Conservation (phyloP, 2,888 invertebrate genomes). For the Plutella xylostella region DNA sequence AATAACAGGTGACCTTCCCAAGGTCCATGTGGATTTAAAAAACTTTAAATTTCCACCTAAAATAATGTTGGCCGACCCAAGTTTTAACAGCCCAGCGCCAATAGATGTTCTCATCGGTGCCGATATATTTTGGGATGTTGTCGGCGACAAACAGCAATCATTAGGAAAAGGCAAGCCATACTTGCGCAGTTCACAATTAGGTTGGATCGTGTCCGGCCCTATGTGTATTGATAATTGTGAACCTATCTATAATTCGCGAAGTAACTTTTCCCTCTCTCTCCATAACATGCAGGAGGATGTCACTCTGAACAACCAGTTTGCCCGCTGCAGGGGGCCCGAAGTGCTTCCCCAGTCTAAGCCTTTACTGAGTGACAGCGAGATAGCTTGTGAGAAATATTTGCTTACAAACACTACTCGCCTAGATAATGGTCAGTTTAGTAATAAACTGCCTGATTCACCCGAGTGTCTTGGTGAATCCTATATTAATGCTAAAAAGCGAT, state of each 20-base stretch:
- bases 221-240: no score
- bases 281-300: background rate
- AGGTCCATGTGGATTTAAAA: background rate
- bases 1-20: background rate
- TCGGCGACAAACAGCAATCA: background rate
- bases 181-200: background rate
- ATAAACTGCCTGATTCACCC: background rate
- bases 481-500: background rate
- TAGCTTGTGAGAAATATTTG: background rate
- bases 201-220: background rate
- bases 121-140: background rate
- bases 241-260: no score
- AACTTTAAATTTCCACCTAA: slow-evolving; percentile 4
- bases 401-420: background rate
- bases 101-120: slow-evolving; percentile 1
- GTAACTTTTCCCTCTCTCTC: background rate
- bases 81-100: slow-evolving; percentile 1
- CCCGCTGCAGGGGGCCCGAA: background rate
- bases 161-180: background rate
- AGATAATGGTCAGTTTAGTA: background rate
- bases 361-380: background rate
- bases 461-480: background rate
- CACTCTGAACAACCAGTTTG: no score
- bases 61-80: slow-evolving; percentile 5
- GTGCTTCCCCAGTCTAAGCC: background rate